These are phyloP conservation scores for Echinometra lucunter DNA, from an alignment of 53 echinoderm and acorn worm species.

Conservation along the genomic window DNA sequence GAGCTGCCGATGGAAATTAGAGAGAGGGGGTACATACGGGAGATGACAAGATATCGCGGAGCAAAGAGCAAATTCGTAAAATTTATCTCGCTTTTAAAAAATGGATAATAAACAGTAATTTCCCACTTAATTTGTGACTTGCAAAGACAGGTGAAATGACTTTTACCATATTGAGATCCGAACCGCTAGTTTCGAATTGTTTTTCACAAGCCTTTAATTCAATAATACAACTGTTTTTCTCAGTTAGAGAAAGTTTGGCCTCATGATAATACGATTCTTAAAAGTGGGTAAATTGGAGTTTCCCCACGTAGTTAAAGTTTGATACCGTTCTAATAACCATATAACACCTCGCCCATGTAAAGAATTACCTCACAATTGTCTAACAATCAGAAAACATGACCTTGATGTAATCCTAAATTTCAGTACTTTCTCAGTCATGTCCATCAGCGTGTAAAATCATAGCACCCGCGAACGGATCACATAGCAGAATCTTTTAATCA, in stretches of 20 bases:
- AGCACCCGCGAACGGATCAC: background rate
- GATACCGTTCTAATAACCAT: background rate
- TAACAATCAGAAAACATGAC: background rate
- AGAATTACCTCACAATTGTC: background rate
- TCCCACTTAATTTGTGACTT: background rate
- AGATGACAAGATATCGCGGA: background rate
- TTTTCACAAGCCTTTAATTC: background rate
- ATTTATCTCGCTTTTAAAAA: background rate
- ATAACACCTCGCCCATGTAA: background rate
- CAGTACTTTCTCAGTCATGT: background rate
- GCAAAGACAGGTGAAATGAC: background rate
- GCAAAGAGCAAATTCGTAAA: background rate
- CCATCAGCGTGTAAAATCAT: background rate
- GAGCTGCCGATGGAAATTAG: background rate
- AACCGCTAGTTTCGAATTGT: background rate
- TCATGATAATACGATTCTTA: background rate
- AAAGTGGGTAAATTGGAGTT: background rate
- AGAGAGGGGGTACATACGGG: background rate
- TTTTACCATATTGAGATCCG: background rate
- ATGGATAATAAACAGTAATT: conserved; percentile 1
- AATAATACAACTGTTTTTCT: background rate
- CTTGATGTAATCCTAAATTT: background rate
- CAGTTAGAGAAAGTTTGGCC: background rate
- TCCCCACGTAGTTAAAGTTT: background rate
- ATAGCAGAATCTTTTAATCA: background rate